A percentile compares a stretch with the other conserved stretches of the same genome.
Evolutionary conservation across 2,797 vertebrate species (phyloP).

Genomic region (Steatocranus sp.): DNA sequence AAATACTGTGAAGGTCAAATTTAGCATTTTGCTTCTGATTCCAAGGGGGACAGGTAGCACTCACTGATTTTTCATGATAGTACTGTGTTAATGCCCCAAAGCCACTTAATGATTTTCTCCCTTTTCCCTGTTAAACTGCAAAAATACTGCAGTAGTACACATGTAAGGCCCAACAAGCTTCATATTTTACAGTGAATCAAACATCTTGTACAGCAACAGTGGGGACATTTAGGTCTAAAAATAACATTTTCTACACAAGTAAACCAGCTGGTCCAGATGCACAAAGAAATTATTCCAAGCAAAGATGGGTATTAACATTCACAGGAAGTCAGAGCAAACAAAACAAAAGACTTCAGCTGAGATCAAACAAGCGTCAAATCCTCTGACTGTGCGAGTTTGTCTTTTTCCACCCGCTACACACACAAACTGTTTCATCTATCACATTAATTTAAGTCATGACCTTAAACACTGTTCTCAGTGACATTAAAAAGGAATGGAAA

Average conservation of each 20-base stretch:
- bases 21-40: neutral
- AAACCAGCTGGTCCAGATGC: neutral
- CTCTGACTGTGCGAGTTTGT: neutral
- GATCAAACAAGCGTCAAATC: neutral
- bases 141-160: neutral
- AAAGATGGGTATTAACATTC: neutral
- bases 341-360: neutral
- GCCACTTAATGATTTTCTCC: neutral
- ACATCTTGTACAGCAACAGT: neutral
- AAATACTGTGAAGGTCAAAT: neutral
- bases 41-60: neutral
- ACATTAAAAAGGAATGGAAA: neutral
- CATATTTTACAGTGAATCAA: neutral
- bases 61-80: neutral
- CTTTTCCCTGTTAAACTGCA: neutral
- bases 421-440: neutral
- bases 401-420: neutral
- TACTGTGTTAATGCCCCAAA: neutral
- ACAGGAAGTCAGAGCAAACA: neutral
- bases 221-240: neutral
- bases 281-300: neutral
- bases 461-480: neutral
- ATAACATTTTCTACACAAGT: neutral
- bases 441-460: neutral
- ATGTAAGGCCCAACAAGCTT: neutral